phyloP scores from a whole-genome alignment of 1,140 invertebrate species.

The Nylanderia fulva region DNA sequence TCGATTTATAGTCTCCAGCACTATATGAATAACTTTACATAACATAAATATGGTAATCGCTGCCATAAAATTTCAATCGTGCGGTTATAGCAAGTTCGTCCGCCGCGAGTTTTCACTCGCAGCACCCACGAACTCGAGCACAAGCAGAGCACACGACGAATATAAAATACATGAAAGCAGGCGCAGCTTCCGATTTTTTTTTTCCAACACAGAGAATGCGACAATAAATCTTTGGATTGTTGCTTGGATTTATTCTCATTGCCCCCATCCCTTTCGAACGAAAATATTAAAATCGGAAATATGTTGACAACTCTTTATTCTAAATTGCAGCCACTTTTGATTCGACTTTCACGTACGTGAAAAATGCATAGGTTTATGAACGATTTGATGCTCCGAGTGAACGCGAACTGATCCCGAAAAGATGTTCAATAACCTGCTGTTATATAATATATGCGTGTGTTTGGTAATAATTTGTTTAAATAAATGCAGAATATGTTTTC shows the following conservation, averaged over 20 bases:
- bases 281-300: constrained; percentile 7
- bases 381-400: background rate
- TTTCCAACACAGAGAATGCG: background rate
- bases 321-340: background rate
- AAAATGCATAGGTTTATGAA: background rate
- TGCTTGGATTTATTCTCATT: constrained; percentile 41
- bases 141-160: constrained; percentile 42
- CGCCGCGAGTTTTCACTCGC: constrained; percentile 51
- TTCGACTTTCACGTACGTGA: background rate
- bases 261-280: background rate
- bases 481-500: constrained; percentile 20
- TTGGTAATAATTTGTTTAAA: background rate
- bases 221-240: constrained; percentile 27
- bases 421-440: background rate
- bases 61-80: constrained; percentile 62
- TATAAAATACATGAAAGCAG: constrained; percentile 54
- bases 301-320: background rate
- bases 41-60: constrained; percentile 61
- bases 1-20: constrained; percentile 62
- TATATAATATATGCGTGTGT: background rate
- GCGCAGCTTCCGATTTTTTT: constrained; percentile 13
- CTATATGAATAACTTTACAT: constrained; percentile 63
- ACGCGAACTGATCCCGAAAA: background rate
- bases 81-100: constrained; percentile 52
- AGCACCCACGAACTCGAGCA: constrained; percentile 42